phyloP scores from a whole-genome alignment of 2,888 invertebrate species.

The Hemithea aestivaria region DNA sequence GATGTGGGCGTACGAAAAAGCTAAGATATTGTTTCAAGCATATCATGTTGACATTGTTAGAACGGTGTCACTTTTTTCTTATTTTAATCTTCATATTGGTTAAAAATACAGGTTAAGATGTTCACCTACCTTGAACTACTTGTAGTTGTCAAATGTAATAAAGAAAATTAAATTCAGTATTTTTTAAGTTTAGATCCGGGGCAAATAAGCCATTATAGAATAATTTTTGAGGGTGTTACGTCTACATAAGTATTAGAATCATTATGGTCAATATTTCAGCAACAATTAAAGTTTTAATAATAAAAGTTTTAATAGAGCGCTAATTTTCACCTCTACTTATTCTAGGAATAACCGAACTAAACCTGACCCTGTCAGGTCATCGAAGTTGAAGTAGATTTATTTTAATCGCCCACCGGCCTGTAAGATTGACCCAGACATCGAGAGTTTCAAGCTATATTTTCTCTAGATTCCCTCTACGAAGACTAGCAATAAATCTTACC shows the following conservation, averaged over 20 bases:
- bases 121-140: too few relatives aligned
- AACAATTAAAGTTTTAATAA: too few relatives aligned
- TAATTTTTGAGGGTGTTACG: too few relatives aligned
- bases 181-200: too few relatives aligned
- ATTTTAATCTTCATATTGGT: too few relatives aligned
- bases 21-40: slow-evolving; percentile 1
- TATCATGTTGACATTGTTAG: neutral
- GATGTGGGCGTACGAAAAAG: neutral
- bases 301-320: too few relatives aligned
- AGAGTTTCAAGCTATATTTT: slow-evolving; percentile 10
- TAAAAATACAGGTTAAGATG: too few relatives aligned
- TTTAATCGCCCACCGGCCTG: slow-evolving; percentile 5
- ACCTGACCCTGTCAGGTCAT: slow-evolving; percentile 32
- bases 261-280: too few relatives aligned
- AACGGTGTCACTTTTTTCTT: slow-evolving; percentile 21
- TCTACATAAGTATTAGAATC: too few relatives aligned
- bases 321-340: neutral
- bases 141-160: too few relatives aligned
- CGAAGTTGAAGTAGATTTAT: slow-evolving; percentile 31
- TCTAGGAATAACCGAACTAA: slow-evolving; percentile 31
- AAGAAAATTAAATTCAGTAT: too few relatives aligned
- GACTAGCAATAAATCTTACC: slow-evolving; percentile 8
- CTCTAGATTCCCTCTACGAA: slow-evolving; percentile 10
- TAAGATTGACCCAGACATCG: slow-evolving; percentile 8
- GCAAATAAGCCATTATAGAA: too few relatives aligned